Percentiles rank a stretch among this genome's conserved stretches.
Evolutionary conservation across 2,888 invertebrate species (phyloP).

Genomic region (Allacma fusca): DNA sequence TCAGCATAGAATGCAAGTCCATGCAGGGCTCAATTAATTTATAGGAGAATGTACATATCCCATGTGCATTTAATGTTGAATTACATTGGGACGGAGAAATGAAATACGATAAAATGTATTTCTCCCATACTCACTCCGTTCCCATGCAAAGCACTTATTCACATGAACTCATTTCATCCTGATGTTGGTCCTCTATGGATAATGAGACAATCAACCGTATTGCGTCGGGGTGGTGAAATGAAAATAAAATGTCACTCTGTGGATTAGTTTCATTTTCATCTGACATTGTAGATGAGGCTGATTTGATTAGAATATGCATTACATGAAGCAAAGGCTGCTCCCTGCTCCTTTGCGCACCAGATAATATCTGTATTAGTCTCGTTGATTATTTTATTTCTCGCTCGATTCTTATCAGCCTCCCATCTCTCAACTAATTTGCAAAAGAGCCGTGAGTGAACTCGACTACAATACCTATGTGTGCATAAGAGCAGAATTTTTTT

Average conservation of each 20-base stretch:
- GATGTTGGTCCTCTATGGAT: background rate
- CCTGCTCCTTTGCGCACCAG: conserved; percentile 15
- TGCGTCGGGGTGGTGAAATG: conserved; percentile 34
- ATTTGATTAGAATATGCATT: conserved; percentile 30
- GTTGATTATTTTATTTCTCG: conserved; percentile 40
- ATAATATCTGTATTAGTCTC: conserved; percentile 39
- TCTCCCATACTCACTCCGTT: background rate
- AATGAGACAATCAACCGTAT: conserved; percentile 20
- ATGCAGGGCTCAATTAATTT: too few species aligned
- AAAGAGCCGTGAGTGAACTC: conserved; percentile 23
- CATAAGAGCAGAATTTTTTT: background rate
- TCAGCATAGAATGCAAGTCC: background rate
- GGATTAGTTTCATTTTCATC: conserved; percentile 37
- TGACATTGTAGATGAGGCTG: conserved; percentile 32
- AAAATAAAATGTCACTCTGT: conserved; percentile 35
- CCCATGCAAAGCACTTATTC: background rate
- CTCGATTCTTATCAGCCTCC: conserved; percentile 33
- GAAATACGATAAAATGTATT: background rate
- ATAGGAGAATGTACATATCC: too few species aligned
- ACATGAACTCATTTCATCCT: background rate
- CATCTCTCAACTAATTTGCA: conserved; percentile 32
- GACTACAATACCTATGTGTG: conserved; percentile 1
- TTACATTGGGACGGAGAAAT: background rate
- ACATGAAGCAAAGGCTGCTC: conserved; percentile 4
- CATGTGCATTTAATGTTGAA: too few species aligned